Evolutionary conservation across 2,888 invertebrate genomes (phyloP).

Genomic region (Drosophila lacicola): DNA sequence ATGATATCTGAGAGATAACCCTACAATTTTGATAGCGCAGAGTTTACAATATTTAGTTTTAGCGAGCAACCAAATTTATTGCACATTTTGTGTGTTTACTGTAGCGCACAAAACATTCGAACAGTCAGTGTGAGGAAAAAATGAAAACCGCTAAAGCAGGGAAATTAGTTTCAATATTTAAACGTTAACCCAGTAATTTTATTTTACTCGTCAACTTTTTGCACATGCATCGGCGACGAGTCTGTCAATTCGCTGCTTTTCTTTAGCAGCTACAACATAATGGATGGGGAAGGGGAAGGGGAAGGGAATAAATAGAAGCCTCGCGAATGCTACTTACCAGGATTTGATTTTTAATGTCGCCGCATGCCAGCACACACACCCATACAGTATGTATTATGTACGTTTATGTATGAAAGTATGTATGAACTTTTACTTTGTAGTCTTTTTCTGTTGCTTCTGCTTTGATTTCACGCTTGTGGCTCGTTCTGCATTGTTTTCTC

Average conservation of each 20-base stretch:
- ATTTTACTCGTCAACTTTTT: background rate
- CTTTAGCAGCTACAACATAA: background rate
- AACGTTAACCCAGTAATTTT: background rate
- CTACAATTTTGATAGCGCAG: too few species aligned
- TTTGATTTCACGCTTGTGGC: constrained; percentile 32
- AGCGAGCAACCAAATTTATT: too few species aligned
- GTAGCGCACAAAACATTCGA: too few species aligned
- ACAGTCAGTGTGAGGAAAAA: background rate
- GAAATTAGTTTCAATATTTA: background rate
- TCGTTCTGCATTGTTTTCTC: constrained; percentile 47
- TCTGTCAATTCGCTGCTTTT: constrained; percentile 1
- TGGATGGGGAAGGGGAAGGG: background rate
- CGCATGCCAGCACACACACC: constrained; percentile 25
- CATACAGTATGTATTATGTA: background rate
- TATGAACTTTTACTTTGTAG: constrained; percentile 3
- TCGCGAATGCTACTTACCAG: constrained; percentile 41
- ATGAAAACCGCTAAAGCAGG: background rate
- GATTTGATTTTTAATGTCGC: constrained; percentile 17
- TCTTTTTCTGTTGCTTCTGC: constrained; percentile 25
- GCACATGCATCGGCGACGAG: background rate
- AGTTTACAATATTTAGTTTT: too few species aligned
- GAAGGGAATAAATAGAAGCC: background rate
- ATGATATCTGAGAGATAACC: too few species aligned
- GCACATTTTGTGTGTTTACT: background rate
- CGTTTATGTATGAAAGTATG: background rate